phyloP scores from a whole-genome alignment of 2,888 invertebrate species.

The Boloria selene region DNA sequence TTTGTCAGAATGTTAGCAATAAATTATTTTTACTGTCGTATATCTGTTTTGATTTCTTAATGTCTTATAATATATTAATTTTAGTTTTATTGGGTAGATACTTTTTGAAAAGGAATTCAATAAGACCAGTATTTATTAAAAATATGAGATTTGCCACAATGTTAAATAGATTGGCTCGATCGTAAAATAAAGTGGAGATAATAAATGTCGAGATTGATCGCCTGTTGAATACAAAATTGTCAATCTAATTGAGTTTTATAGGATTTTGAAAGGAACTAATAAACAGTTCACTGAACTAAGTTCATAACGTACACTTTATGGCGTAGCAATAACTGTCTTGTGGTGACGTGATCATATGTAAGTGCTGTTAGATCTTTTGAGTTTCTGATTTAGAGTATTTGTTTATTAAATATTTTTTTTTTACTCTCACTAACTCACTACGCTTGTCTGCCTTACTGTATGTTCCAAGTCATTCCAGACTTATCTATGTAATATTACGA shows the following conservation, averaged over 20 bases:
- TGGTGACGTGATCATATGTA: no score
- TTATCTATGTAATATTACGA: no score
- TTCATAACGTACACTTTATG: neutral
- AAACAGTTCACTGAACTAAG: conserved; percentile 27
- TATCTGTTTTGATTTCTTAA: no score
- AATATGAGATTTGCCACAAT: conserved; percentile 16
- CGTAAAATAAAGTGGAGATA: conserved; percentile 27
- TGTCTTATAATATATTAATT: neutral
- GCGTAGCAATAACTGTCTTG: no score
- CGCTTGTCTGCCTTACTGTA: no score
- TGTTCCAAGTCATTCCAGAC: no score
- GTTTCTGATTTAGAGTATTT: no score
- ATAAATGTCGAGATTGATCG: conserved; percentile 30
- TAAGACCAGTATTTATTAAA: conserved; percentile 4
- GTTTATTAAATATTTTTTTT: no score
- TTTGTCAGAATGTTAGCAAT: no score
- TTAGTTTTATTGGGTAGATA: neutral
- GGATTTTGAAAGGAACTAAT: conserved; percentile 20
- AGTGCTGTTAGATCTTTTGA: no score
- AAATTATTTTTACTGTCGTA: no score
- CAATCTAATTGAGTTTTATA: conserved; percentile 26
- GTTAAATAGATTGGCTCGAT: conserved; percentile 7
- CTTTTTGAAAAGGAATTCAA: neutral
- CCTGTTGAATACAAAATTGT: conserved; percentile 26
- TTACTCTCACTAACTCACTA: no score